Evolutionary conservation across 2,797 vertebrate genomes (phyloP), one percentile per base, ranked within the genome.

Genomic region (Graptemys geographica): DNA sequence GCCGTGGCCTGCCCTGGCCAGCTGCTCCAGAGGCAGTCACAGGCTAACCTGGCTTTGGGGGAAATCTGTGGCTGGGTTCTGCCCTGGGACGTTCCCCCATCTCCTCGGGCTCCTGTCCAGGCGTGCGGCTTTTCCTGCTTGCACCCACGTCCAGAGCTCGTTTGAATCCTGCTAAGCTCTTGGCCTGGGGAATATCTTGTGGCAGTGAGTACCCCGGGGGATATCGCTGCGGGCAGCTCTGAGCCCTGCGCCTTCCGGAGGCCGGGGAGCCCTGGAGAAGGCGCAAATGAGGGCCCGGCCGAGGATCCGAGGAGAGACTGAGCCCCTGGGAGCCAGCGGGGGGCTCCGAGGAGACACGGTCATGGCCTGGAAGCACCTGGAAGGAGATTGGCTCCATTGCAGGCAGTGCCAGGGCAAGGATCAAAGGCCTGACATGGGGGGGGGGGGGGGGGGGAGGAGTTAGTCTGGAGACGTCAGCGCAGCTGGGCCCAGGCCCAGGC

Each of bases 331-430:
- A 19, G 65, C 51, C 51, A 51, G 51, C 2, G 13, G 49, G 49
- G 49, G 83, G 90, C 83, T 92, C 69, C 37, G 2, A 33, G 62
- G 93, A 80, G 74, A 72, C 86, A 84, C 72, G 90, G 94, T 91
- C 15, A 9, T 1, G 8, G 18, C 8, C 33, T 9, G 18, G 59
- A 15, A 33, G 13, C 57, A 31, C 57, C 28, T 3, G 28, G 76
- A 65, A 11, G 28, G 51, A 55, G 15, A 11, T 28, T 55, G 49
- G 47, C 55, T 5, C 19, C 31, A 21, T 11, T 82, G 59, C 86
- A n/a, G 37, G 80, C 18, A 27, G 37, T 44, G 62, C 33, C 12
- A 72, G 41, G 21, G 79, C 51, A 47, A 41, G 65, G 27, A 51
- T 16, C 53, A 47, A 33, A 52, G 31, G 16, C 33, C 31, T 9